Conservation (phyloP, 1,140 invertebrate genomes). For the Zaprionus ghesquierei region DNA sequence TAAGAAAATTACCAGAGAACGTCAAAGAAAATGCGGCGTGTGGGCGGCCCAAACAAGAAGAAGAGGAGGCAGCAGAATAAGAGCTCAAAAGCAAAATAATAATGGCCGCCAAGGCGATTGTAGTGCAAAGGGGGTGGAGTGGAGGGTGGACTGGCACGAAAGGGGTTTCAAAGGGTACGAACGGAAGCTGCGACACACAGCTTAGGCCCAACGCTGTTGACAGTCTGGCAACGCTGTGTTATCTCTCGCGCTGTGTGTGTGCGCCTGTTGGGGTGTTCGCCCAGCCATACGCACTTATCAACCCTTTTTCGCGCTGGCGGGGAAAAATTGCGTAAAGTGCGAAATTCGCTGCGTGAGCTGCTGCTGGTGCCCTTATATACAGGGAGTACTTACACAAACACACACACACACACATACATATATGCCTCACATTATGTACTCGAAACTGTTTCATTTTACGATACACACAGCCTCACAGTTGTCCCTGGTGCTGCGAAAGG, state of each 20-base stretch:
- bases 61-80: neutral
- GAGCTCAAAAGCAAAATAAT: constrained; percentile 63
- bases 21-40: constrained; percentile 39
- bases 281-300: constrained; percentile 71
- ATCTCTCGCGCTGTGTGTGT: constrained; percentile 18
- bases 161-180: constrained; percentile 28
- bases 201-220: constrained; percentile 35
- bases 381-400: constrained; percentile 26
- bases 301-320: constrained; percentile 75
- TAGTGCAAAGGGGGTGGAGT: neutral
- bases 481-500: constrained; percentile 42
- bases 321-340: constrained; percentile 79
- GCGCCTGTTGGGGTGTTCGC: constrained; percentile 41
- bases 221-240: constrained; percentile 63
- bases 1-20: constrained; percentile 72
- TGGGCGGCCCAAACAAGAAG: neutral
- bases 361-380: constrained; percentile 29
- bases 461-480: constrained; percentile 28
- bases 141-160: neutral
- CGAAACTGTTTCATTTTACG: constrained; percentile 66
- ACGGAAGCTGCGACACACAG: constrained; percentile 27
- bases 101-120: constrained; percentile 57
- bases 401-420: constrained; percentile 24
- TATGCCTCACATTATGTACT: constrained; percentile 58
- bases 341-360: constrained; percentile 50